A percentile compares a stretch with the other conserved stretches of the same genome.
These are phyloP conservation scores for Danio kyathit DNA, from an alignment of 2,797 vertebrate species.

Conservation along the genomic window DNA sequence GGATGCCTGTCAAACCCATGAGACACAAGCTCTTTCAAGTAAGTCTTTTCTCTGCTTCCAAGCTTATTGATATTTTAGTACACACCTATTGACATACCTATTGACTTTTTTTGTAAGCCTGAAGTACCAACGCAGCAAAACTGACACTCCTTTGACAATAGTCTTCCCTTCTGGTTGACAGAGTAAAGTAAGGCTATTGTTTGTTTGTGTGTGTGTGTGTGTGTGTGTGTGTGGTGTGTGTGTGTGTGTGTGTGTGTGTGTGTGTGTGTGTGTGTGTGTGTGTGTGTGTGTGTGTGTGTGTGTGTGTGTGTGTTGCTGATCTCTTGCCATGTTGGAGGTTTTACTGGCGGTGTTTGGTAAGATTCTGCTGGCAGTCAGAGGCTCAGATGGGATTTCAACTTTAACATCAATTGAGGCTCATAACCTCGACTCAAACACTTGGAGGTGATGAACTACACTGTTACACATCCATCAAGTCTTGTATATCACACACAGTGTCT, in stretches of 20 bases:
- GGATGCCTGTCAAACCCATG: slow-evolving; percentile 66
- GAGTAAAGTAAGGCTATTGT: slow-evolving; percentile 14
- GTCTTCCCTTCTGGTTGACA: slow-evolving; percentile 23
- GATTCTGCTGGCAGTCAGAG: slow-evolving; percentile 72
- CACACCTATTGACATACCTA: background rate
- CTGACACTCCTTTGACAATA: background rate
- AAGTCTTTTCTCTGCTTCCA: slow-evolving; percentile 25
- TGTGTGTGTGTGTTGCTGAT: background rate
- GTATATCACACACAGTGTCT: too few relatives aligned
- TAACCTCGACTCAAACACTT: slow-evolving; percentile 71
- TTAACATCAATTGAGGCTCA: slow-evolving; percentile 75
- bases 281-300: too few relatives aligned
- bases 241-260: background rate
- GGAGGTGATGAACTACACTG: slow-evolving; percentile 65
- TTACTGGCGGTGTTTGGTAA: slow-evolving; percentile 72
- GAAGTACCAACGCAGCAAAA: background rate
- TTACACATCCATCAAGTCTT: background rate
- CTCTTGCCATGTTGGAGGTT: slow-evolving; percentile 58
- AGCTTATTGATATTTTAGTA: background rate
- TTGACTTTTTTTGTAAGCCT: background rate
- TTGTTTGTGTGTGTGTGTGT: too few relatives aligned
- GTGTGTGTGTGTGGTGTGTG: too few relatives aligned
- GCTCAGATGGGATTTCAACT: slow-evolving; percentile 69
- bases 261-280: too few relatives aligned
- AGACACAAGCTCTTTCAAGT: slow-evolving; percentile 70